phyloP scores from a whole-genome alignment of 2,797 vertebrate genomes.

The Euthynnus affinis region DNA sequence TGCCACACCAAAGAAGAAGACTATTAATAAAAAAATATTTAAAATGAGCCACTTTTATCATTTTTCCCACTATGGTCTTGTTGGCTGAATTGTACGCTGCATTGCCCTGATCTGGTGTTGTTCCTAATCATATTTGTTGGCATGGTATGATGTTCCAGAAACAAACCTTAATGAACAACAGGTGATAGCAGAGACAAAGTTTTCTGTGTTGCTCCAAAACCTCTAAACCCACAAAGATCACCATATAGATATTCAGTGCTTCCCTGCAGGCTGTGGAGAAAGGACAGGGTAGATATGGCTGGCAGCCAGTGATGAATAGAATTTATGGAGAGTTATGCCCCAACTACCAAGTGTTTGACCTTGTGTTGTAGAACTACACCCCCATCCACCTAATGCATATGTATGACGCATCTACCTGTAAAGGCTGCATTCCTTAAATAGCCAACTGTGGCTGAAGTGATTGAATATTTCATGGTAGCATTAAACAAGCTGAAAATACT shows the following conservation, averaged over 20 bases:
- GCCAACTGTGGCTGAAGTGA: conserved; percentile 9
- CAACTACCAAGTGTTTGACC: conserved; percentile 61
- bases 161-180: conserved; percentile 68
- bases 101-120: conserved; percentile 54
- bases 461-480: conserved; percentile 26
- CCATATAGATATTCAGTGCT: conserved; percentile 48
- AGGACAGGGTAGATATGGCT: conserved; percentile 45
- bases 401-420: conserved; percentile 39
- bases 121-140: conserved; percentile 65
- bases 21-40: conserved; percentile 18
- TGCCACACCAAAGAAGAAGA: not conserved
- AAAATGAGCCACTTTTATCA: not conserved
- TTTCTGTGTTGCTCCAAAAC: conserved; percentile 47
- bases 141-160: conserved; percentile 63
- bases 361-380: conserved; percentile 63
- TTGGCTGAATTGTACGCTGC: conserved; percentile 14
- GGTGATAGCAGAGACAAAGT: conserved; percentile 61
- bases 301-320: conserved; percentile 58
- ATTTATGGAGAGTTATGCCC: conserved; percentile 61
- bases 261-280: conserved; percentile 10
- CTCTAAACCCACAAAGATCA: conserved; percentile 46
- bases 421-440: conserved; percentile 35
- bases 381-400: conserved; percentile 46
- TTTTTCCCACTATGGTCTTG: conserved; percentile 24
- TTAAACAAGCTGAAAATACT: conserved; percentile 26